Conservation (phyloP, 2,797 vertebrate genomes). For the Podargus strigoides region DNA sequence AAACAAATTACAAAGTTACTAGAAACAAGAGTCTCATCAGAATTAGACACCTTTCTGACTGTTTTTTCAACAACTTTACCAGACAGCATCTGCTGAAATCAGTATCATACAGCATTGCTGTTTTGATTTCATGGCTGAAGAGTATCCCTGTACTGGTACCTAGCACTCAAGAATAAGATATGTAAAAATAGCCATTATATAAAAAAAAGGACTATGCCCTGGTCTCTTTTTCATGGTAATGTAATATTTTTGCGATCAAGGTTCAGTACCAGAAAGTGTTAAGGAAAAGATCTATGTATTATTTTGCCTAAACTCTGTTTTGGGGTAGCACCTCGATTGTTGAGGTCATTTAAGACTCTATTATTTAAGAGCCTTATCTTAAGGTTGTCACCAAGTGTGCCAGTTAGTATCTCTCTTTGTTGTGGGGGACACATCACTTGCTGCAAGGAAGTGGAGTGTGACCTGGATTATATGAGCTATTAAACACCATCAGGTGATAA, state of each 20-base stretch:
- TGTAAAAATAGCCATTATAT: not conserved
- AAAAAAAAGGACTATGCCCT: not conserved
- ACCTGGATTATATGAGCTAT: not conserved
- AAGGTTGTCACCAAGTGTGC: not conserved
- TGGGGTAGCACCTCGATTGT: not conserved
- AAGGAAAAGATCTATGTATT: not conserved
- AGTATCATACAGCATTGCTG: not conserved
- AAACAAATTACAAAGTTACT: constrained; percentile 12
- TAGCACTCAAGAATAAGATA: not conserved
- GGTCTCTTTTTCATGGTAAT: not conserved
- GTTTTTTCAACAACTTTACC: not conserved
- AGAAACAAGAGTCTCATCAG: not conserved
- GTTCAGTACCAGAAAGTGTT: not conserved
- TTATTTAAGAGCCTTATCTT: not conserved
- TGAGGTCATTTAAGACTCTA: not conserved
- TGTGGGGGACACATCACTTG: not conserved
- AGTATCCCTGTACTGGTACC: not conserved
- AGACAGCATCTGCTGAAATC: not conserved
- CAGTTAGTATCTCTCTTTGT: not conserved
- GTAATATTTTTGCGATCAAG: not conserved
- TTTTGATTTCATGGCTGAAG: not conserved
- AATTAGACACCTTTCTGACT: not conserved
- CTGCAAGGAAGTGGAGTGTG: not conserved
- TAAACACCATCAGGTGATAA: not conserved
- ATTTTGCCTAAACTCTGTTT: not conserved